Conservation (phyloP, 2,113 vertebrate species). For the Hipposideros armiger region DNA sequence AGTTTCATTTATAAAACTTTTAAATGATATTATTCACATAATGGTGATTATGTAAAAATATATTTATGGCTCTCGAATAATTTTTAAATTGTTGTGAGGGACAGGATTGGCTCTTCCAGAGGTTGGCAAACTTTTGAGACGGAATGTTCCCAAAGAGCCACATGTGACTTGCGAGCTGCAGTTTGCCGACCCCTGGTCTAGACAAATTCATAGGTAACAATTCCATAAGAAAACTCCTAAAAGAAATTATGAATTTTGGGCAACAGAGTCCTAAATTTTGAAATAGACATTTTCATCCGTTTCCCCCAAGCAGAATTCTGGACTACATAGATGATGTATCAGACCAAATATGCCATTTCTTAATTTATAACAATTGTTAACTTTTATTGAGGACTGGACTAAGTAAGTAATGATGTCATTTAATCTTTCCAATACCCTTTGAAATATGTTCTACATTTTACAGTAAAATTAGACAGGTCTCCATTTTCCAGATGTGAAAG, state of each 20-base stretch:
- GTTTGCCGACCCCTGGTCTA: background rate
- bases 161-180: too few relatives aligned
- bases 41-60: too few relatives aligned
- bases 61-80: too few relatives aligned
- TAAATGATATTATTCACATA: too few relatives aligned
- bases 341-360: constrained; percentile 21
- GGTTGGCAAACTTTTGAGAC: too few relatives aligned
- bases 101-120: too few relatives aligned
- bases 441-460: constrained; percentile 36
- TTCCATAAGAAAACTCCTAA: constrained; percentile 55
- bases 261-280: constrained; percentile 22
- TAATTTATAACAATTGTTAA: constrained; percentile 42
- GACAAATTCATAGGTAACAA: constrained; percentile 22
- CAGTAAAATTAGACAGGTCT: constrained; percentile 15
- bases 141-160: too few relatives aligned
- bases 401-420: constrained; percentile 40
- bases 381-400: constrained; percentile 3
- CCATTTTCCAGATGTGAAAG: constrained; percentile 54
- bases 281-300: constrained; percentile 43
- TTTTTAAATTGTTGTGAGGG: too few relatives aligned
- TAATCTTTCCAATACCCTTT: constrained; percentile 3
- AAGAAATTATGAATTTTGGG: constrained; percentile 39
- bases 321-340: background rate
- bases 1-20: too few relatives aligned
- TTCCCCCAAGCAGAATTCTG: constrained; percentile 21